Evolutionary conservation across 92 coral and sea anemone genomes (phyloP).

Genomic region (Palythoa heliodiscus): DNA sequence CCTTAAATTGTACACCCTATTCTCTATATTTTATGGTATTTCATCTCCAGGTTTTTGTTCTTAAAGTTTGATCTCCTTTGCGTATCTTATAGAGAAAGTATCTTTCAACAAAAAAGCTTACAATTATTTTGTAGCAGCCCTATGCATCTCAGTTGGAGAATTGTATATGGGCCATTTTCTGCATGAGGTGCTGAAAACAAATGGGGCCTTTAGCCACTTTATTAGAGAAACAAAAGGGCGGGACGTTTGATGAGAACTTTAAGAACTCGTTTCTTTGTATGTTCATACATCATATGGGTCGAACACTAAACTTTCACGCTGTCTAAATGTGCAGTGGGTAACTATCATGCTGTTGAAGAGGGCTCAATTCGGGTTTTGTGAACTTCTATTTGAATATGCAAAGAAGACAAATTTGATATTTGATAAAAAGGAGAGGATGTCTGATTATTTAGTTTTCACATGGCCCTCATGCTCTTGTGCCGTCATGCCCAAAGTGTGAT

Average conservation of each 20-base stretch:
- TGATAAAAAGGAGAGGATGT: constrained; percentile 27
- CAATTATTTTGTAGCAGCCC: constrained; percentile 17
- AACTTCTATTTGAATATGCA: constrained; percentile 37
- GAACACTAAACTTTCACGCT: constrained; percentile 66
- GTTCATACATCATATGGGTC: constrained; percentile 64
- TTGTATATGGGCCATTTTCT: constrained; percentile 61
- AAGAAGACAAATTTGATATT: constrained; percentile 28
- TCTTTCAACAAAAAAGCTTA: neutral
- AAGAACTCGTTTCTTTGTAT: constrained; percentile 52
- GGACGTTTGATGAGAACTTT: constrained; percentile 70
- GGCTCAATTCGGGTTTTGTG: constrained; percentile 30
- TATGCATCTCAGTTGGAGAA: constrained; percentile 43
- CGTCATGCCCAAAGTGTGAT: constrained; percentile 45
- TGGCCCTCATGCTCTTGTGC: constrained; percentile 31
- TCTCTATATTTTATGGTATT: constrained; percentile 7
- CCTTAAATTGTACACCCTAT: constrained; percentile 66
- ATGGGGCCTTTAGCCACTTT: constrained; percentile 68
- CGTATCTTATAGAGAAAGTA: constrained; percentile 11
- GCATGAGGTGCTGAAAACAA: constrained; percentile 69
- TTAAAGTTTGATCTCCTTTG: neutral
- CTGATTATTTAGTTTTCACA: constrained; percentile 31
- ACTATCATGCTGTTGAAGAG: constrained; percentile 40
- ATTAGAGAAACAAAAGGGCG: constrained; percentile 59
- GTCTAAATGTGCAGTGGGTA: constrained; percentile 54
- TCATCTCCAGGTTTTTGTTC: constrained; percentile 20